Evolutionary conservation across 1,140 invertebrate species (phyloP).

Genomic region (Sycophila sp.): DNA sequence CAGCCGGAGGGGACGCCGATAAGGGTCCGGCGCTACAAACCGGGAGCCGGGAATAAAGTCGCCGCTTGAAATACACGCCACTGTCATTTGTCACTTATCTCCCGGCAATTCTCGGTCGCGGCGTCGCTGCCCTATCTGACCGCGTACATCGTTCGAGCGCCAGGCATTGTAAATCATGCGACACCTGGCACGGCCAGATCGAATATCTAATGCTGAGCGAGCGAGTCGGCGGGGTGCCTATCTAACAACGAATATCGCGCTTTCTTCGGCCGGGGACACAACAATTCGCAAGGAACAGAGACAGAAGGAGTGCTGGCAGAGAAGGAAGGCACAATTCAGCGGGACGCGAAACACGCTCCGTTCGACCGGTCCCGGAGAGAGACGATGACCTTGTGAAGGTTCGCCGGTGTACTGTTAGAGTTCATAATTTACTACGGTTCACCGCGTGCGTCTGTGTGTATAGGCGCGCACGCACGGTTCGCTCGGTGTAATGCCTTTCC

Average conservation of each 20-base stretch:
- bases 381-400: conserved; percentile 23
- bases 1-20: too few relatives aligned
- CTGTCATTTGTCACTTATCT: conserved; percentile 44
- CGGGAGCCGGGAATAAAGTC: conserved; percentile 2
- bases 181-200: conserved; percentile 42
- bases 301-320: too few relatives aligned
- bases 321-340: background rate
- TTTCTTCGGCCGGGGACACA: background rate
- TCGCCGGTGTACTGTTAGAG: background rate
- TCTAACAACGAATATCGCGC: background rate
- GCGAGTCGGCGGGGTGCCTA: background rate
- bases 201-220: conserved; percentile 42
- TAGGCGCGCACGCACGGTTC: background rate
- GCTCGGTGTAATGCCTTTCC: background rate
- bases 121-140: conserved; percentile 21
- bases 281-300: background rate
- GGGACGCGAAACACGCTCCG: background rate
- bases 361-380: background rate
- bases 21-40: too few relatives aligned
- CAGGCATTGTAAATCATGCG: conserved; percentile 43
- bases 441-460: background rate
- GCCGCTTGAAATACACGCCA: conserved; percentile 27
- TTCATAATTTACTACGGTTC: background rate
- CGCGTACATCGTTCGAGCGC: conserved; percentile 5
- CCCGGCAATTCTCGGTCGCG: background rate